phyloP scores from a whole-genome alignment of 2,797 vertebrate species.

The Antrozous pallidus region DNA sequence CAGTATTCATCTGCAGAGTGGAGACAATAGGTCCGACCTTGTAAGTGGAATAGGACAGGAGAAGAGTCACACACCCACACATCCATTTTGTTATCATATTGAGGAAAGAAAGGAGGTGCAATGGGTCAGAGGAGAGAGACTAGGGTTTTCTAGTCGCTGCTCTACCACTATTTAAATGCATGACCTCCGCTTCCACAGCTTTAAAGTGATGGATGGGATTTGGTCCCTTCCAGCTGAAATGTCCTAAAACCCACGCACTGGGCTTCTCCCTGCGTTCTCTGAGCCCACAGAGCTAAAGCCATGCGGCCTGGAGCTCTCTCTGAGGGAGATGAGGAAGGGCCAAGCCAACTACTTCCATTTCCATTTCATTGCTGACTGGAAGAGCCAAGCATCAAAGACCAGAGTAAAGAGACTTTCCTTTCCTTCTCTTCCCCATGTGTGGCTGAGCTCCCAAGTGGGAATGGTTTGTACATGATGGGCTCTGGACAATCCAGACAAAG shows the following conservation, averaged over 20 bases:
- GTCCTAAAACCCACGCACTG: neutral
- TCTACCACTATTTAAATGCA: neutral
- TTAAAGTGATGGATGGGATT: neutral
- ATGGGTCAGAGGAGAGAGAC: neutral
- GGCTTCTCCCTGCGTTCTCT: neutral
- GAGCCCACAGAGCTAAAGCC: neutral
- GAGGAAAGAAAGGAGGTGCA: neutral
- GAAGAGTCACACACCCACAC: neutral
- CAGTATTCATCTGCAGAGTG: neutral
- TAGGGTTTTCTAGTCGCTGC: neutral
- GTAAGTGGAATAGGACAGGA: neutral
- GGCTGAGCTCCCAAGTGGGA: neutral
- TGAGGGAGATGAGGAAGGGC: neutral
- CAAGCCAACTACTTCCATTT: neutral
- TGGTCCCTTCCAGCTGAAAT: neutral
- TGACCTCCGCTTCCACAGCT: neutral
- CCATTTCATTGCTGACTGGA: neutral
- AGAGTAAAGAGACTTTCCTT: neutral
- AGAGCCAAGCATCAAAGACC: neutral
- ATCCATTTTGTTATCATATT: neutral
- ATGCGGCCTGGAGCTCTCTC: neutral
- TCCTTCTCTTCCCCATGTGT: neutral
- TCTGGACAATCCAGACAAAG: neutral
- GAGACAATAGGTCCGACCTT: neutral
- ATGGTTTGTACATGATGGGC: neutral